Evolutionary conservation across 2,888 invertebrate genomes (phyloP).

Genomic region (Hydroisotoma schaefferi): DNA sequence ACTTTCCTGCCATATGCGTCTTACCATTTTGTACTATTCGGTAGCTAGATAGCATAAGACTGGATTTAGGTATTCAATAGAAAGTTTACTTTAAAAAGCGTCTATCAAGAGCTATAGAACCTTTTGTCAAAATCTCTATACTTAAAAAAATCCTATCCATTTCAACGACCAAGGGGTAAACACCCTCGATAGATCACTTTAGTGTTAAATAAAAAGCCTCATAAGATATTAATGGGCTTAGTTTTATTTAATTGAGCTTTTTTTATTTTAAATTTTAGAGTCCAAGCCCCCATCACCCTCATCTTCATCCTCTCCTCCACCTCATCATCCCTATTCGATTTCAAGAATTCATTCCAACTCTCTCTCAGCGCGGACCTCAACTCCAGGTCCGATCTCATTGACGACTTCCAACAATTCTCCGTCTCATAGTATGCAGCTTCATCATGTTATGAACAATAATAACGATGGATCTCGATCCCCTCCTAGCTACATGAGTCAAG

Average conservation of each 20-base stretch:
- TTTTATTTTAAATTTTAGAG: slow-evolving; percentile 30
- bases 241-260: slow-evolving; percentile 9
- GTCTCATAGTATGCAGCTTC: slow-evolving; percentile 34
- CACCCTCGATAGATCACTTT: too few relatives aligned
- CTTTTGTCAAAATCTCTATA: too few relatives aligned
- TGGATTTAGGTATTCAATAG: too few relatives aligned
- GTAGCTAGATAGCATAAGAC: too few relatives aligned
- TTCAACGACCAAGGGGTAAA: too few relatives aligned
- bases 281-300: slow-evolving; percentile 46
- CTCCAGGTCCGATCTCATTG: slow-evolving; percentile 45
- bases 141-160: too few relatives aligned
- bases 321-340: slow-evolving; percentile 47
- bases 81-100: too few relatives aligned
- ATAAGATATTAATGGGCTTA: too few relatives aligned
- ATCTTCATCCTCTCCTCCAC: slow-evolving; percentile 43
- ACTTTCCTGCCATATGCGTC: slow-evolving; percentile 45
- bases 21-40: slow-evolving; percentile 12
- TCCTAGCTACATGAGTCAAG: slow-evolving; percentile 42
- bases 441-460: slow-evolving; percentile 30
- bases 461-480: slow-evolving; percentile 47
- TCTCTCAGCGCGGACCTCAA: slow-evolving; percentile 35
- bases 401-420: slow-evolving; percentile 26
- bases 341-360: slow-evolving; percentile 45
- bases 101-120: too few relatives aligned
- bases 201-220: too few relatives aligned